Base-by-base conservation (phyloP, 2,888 invertebrate genomes). In the Mamestra brassicae region DNA sequence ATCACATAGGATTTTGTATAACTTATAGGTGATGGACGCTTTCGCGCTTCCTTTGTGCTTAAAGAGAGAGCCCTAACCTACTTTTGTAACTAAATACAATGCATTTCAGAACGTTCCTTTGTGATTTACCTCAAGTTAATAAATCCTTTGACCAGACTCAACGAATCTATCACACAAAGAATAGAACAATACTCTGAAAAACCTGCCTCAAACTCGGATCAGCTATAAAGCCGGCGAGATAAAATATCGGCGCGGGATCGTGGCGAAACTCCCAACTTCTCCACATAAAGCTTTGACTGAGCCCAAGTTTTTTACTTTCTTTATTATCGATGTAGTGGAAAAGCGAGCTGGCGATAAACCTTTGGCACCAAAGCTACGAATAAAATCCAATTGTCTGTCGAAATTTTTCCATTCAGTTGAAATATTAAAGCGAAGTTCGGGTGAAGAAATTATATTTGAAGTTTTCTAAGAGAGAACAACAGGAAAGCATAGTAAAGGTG, bases 281-380 rank as follows among this genome's bases (percentile, higher is more conserved):
- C 81, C 83, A 88, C 83, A 80, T 82, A 84, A 78, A 88, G 83
- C 83, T 82, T 85, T 75, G 85, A 75, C 80, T 78, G 84, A 85
- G 87, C 88, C 85, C 85, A 90, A 88, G 86, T 81, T 87, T 75
- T 80, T 87, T 85, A 80, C 75, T 47, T 74, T 75, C 76, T 86
- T 82, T 84, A 84, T 74, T 88, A 88, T 89, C 80, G 86, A 88
- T 85, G 85, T 87, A 83, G 82, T 85, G 84, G 82, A 84, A 88
- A 84, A 83, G 65, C 74, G 71, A 80, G 78, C 74, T 83, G 76
- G 78, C 83, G 74, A 85, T 86, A 68, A 76, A 81, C 72, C 78
- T 85, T 86, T 89, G 85, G 86, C 87, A 88, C 76, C 74, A 76
- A 75, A 78, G 77, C 82, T 77, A 67, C 81, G 74, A 78, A 82